Base-by-base conservation (phyloP, 2,113 vertebrate species). In the Colius striatus region DNA sequence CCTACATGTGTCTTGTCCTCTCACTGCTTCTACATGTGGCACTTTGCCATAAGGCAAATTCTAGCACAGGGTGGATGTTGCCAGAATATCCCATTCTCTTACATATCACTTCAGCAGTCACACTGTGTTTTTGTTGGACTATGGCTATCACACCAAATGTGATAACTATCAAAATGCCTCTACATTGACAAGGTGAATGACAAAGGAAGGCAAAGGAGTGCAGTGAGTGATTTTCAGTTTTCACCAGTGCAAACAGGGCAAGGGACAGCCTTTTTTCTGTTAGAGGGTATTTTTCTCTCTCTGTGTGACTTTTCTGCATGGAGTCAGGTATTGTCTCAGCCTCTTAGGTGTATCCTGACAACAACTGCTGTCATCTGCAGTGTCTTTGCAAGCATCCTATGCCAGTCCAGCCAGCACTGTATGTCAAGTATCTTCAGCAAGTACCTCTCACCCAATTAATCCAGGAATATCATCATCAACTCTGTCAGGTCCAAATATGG, bases 1-100 rank as follows among this genome's bases (percentile, higher is more conserved):
- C 6, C 5, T 3, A 4, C 0, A 0, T 2, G 0, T 54, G 36
- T 48, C 27, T 29, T 27, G 43, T 74, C 32, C 43, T 82, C 73
- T 47, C 17, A 41, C 6, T 6, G 10, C 23, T 68, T 54, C 27
- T 54, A 5, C 2, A 1, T 2, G 2, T 0, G 3, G 14, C 66
- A 5, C 9, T 38, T 62, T 72, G 6, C 43, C 18, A 11, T 32
- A 19, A n/a, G 5, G 6, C 27, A 73, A 61, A 82, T 23, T 11
- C 11, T 73, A 63, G 26, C 16, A 27, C 3, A n/a, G 32, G 4
- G 15, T 34, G 38, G 19, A 3, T 50, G 16, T 57, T 75, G 9
- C 22, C 32, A 65, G 62, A 76, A 55, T 23, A 63, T 27, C 20
- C 32, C 23, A 5, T 53, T 79, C 41, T 51, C 38, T 72, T 57